phyloP scores from a whole-genome alignment of 2,113 vertebrate species.

The Cygnus atratus region DNA sequence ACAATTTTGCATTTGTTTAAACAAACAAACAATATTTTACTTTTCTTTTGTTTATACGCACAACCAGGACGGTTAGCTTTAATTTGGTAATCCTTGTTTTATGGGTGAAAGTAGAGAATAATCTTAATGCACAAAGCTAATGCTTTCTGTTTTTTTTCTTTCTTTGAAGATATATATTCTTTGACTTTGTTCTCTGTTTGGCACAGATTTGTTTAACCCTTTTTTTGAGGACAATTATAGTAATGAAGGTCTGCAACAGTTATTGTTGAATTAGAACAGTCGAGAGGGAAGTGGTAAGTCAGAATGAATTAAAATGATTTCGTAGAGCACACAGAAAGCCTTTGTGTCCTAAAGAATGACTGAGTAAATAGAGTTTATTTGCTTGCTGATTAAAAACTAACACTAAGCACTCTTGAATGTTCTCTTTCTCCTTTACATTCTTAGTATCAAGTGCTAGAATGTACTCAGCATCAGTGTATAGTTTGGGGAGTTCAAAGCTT shows the following conservation, averaged over 20 bases:
- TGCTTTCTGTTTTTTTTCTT: background rate
- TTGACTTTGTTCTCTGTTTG: background rate
- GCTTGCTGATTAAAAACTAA: background rate
- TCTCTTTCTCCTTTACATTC: background rate
- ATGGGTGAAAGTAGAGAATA: background rate
- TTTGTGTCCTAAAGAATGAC: constrained; percentile 36
- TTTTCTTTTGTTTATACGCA: background rate
- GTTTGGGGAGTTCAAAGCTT: background rate
- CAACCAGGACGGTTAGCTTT: background rate
- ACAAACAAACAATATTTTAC: background rate
- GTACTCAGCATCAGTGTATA: background rate
- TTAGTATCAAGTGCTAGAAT: background rate
- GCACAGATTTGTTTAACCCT: constrained; percentile 25
- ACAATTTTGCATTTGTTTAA: background rate
- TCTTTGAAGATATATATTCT: background rate
- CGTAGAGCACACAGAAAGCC: constrained; percentile 13
- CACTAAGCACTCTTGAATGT: background rate
- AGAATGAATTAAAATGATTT: constrained; percentile 65
- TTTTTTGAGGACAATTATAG: constrained; percentile 29
- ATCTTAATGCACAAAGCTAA: background rate
- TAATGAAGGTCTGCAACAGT: constrained; percentile 32
- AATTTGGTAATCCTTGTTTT: background rate
- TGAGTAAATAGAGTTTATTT: constrained; percentile 10
- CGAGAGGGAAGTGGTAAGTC: constrained; percentile 5
- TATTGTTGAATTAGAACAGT: background rate